A percentile compares a stretch with the other conserved stretches of the same genome.
These are phyloP conservation scores for Amblyteles armatorius DNA, from an alignment of 2,888 invertebrate species.

Conservation along the genomic window DNA sequence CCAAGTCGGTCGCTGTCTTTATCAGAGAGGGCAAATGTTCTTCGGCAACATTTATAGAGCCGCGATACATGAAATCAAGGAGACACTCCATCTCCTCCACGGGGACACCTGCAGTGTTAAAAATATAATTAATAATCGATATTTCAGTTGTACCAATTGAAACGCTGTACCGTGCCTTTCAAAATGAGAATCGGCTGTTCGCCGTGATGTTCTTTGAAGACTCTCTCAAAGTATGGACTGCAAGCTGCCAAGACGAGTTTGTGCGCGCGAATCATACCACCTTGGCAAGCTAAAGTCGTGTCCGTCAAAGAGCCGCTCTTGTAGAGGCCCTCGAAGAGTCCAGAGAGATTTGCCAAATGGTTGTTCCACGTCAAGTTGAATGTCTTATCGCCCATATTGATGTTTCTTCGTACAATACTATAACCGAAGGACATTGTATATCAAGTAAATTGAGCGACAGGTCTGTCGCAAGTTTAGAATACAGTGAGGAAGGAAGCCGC, in stretches of 20 bases:
- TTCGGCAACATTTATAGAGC: slow-evolving; percentile 89
- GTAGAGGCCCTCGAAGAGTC: slow-evolving; percentile 89
- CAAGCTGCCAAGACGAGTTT: slow-evolving; percentile 91
- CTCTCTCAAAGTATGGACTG: slow-evolving; percentile 91
- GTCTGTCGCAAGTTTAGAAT: not conserved
- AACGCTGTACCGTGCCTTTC: slow-evolving; percentile 82
- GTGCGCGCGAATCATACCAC: slow-evolving; percentile 90
- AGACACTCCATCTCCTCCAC: slow-evolving; percentile 89
- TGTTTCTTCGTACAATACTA: not conserved
- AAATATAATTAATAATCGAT: not conserved
- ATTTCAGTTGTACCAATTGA: not conserved
- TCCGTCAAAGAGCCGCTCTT: slow-evolving; percentile 90
- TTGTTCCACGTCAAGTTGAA: slow-evolving; percentile 91
- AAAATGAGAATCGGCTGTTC: slow-evolving; percentile 91
- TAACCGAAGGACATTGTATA: not conserved
- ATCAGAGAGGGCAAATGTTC: slow-evolving; percentile 88
- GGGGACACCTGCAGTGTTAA: slow-evolving; percentile 85
- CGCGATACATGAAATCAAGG: slow-evolving; percentile 90
- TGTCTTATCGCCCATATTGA: slow-evolving; percentile 87
- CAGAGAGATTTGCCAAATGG: slow-evolving; percentile 90
- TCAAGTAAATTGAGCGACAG: not conserved
- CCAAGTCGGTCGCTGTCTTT: slow-evolving; percentile 89
- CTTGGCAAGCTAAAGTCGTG: slow-evolving; percentile 90
- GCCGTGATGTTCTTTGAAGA: slow-evolving; percentile 91
- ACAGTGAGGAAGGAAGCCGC: not conserved